Percentiles rank a stretch among this genome's conserved stretches.
These are phyloP conservation scores for Gymnocephalus cernua DNA, from an alignment of 2,113 vertebrate species.

Conservation along the genomic window DNA sequence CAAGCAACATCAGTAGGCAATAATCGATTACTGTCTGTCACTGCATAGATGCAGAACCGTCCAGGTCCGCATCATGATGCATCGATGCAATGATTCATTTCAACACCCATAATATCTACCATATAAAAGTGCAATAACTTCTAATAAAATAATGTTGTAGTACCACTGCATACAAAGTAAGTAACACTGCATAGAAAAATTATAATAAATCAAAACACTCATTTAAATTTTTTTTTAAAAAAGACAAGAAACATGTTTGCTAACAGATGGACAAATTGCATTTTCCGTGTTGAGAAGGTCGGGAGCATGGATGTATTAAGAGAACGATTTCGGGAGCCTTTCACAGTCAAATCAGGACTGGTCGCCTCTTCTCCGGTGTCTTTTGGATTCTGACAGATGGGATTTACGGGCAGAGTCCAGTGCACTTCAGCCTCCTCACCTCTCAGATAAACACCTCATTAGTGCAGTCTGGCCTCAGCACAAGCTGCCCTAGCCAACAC, in stretches of 20 bases:
- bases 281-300: not conserved
- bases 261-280: slow-evolving; percentile 7
- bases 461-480: slow-evolving; percentile 57
- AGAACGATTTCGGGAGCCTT: not conserved
- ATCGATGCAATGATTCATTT: too few species aligned
- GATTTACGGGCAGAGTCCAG: slow-evolving; percentile 61
- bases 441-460: slow-evolving; percentile 76
- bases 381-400: slow-evolving; percentile 60
- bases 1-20: too few species aligned
- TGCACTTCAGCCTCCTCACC: slow-evolving; percentile 50
- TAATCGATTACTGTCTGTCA: too few species aligned
- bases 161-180: too few species aligned
- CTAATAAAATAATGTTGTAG: too few species aligned
- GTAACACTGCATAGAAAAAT: not conserved
- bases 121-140: not conserved
- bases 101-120: not conserved
- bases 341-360: slow-evolving; percentile 13
- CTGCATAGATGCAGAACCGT: too few species aligned
- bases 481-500: slow-evolving; percentile 40
- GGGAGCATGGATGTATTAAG: too few species aligned
- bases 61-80: too few species aligned
- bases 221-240: too few species aligned
- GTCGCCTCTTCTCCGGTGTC: slow-evolving; percentile 15
- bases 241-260: too few species aligned
- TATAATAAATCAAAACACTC: not conserved